These are phyloP conservation scores for Echeneis naucrates DNA, from an alignment of 2,797 vertebrate genomes.

Conservation along the genomic window DNA sequence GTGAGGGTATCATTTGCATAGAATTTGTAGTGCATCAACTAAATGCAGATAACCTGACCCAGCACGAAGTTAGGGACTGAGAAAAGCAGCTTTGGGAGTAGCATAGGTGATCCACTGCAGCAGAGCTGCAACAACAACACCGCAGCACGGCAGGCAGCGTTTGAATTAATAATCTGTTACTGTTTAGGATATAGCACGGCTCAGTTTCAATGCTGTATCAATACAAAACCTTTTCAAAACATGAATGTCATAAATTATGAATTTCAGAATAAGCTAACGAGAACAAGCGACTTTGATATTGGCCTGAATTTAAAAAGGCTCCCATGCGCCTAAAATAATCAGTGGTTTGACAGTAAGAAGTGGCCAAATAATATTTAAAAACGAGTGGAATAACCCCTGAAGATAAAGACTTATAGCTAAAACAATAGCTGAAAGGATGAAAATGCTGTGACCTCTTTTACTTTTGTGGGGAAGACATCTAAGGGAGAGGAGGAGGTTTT, in stretches of 20 bases:
- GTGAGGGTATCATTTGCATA: not conserved
- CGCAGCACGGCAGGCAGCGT: no score
- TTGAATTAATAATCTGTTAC: no score
- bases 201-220: not conserved
- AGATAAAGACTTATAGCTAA: not conserved
- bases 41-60: no score
- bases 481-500: not conserved
- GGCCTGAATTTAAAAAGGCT: not conserved
- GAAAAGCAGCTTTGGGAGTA: not conserved
- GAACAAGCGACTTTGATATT: not conserved
- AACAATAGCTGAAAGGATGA: not conserved
- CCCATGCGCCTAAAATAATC: no score
- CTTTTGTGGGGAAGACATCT: not conserved
- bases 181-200: not conserved
- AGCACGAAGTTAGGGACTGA: not conserved
- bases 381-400: not conserved
- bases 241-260: not conserved
- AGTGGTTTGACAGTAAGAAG: not conserved
- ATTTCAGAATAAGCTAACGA: not conserved
- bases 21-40: not conserved
- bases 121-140: no score
- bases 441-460: not conserved
- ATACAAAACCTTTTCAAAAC: no score
- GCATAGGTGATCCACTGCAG: not conserved
- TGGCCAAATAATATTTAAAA: not conserved